phyloP scores from a whole-genome alignment of 2,888 invertebrate species.

The Isotomurus palustris region DNA sequence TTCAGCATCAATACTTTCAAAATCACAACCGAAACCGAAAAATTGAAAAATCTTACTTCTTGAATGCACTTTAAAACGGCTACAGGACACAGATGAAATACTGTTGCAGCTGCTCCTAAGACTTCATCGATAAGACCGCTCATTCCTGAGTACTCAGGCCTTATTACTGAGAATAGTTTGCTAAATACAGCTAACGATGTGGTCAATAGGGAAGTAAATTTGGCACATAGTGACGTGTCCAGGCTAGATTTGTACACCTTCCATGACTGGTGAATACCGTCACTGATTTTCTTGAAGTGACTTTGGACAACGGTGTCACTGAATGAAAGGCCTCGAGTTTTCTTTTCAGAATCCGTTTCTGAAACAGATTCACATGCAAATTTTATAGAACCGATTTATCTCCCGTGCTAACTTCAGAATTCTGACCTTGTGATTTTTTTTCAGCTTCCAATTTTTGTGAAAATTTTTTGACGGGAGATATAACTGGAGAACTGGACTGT shows the following conservation, averaged over 20 bases:
- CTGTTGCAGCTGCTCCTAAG: constrained; percentile 66
- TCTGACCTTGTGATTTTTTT: constrained; percentile 37
- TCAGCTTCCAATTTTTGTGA: constrained; percentile 42
- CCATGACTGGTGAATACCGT: constrained; percentile 39
- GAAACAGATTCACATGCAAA: constrained; percentile 36
- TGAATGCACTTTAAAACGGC: constrained; percentile 69
- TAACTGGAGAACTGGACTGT: constrained; percentile 37
- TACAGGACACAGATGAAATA: constrained; percentile 66
- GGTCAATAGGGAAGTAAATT: constrained; percentile 64
- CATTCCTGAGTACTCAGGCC: constrained; percentile 37
- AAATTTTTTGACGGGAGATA: constrained; percentile 44
- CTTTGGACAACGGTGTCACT: constrained; percentile 27
- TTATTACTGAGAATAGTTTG: constrained; percentile 53
- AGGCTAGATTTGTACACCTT: constrained; percentile 55
- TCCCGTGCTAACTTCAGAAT: constrained; percentile 1
- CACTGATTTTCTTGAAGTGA: constrained; percentile 41
- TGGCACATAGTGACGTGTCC: constrained; percentile 69
- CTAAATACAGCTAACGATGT: constrained; percentile 63
- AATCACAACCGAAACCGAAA: too few relatives aligned
- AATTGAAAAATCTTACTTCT: constrained; percentile 59
- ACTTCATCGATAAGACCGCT: constrained; percentile 68
- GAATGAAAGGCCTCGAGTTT: constrained; percentile 29
- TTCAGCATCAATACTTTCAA: too few relatives aligned
- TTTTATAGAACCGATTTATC: neutral
- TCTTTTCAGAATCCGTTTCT: constrained; percentile 54